Conservation (phyloP, 2,888 invertebrate genomes). For the Hypsopygia costalis region DNA sequence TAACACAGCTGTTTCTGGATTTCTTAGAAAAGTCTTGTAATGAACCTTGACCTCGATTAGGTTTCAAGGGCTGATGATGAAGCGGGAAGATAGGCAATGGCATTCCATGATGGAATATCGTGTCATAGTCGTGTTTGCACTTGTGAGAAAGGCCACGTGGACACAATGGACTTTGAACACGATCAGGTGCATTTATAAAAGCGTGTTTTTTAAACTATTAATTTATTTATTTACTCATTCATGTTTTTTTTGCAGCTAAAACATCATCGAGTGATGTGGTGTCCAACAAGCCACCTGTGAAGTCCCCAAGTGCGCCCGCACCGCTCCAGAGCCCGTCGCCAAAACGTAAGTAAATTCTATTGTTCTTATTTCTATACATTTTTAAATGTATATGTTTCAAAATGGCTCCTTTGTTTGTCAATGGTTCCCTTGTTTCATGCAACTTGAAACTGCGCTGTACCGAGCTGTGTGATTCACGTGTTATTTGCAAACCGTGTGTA, state of each 20-base stretch:
- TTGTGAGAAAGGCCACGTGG: too few species aligned
- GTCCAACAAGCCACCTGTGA: slow-evolving; percentile 47
- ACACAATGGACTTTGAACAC: too few species aligned
- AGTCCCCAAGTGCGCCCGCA: slow-evolving; percentile 39
- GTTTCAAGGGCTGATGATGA: too few species aligned
- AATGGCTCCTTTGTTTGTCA: slow-evolving; percentile 33
- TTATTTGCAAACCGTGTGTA: neutral
- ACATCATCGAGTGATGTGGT: slow-evolving; percentile 40
- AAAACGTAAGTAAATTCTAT: slow-evolving; percentile 52
- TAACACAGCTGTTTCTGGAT: too few species aligned
- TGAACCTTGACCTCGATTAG: too few species aligned
- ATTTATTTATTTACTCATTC: too few species aligned
- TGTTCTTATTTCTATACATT: slow-evolving; percentile 10
- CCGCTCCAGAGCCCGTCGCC: slow-evolving; percentile 35
- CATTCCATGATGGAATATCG: too few species aligned
- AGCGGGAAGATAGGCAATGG: too few species aligned
- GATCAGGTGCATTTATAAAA: too few species aligned
- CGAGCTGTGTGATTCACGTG: slow-evolving; percentile 5
- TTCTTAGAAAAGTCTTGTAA: too few species aligned
- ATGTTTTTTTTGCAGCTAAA: slow-evolving; percentile 38
- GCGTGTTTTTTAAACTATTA: too few species aligned
- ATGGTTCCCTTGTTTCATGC: slow-evolving; percentile 31
- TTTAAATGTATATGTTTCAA: slow-evolving; percentile 15
- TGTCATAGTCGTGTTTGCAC: too few species aligned
- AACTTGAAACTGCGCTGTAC: slow-evolving; percentile 25